Percentiles rank a stretch among this genome's conserved stretches.
These are phyloP conservation scores for Akabosia matsudoensis DNA, from an alignment of 1,140 invertebrate species.

Conservation along the genomic window DNA sequence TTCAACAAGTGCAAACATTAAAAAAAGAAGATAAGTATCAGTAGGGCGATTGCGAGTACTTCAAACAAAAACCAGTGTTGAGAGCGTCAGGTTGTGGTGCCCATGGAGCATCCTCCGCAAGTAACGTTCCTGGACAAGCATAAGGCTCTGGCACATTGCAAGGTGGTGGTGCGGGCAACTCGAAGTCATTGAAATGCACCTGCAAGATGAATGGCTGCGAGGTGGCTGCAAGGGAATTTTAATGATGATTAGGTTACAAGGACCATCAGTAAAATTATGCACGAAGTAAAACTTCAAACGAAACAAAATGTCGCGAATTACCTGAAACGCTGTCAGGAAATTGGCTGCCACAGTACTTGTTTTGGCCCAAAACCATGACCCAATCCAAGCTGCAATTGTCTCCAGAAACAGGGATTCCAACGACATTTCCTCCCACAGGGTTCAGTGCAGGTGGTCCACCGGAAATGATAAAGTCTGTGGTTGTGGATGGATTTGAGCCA, in stretches of 20 bases:
- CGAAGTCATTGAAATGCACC: constrained; percentile 33
- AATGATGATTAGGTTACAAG: no score
- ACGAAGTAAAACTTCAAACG: not conserved
- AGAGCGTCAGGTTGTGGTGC: not conserved
- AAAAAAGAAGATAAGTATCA: not conserved
- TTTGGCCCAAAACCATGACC: constrained; percentile 31
- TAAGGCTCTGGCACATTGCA: not conserved
- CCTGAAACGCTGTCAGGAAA: constrained; percentile 15
- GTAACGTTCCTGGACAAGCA: not conserved
- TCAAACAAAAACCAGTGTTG: constrained; percentile 28
- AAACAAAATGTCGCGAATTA: no score
- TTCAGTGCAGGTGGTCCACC: constrained; percentile 14
- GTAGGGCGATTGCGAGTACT: not conserved
- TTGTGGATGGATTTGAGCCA: not conserved
- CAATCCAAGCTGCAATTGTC: constrained; percentile 26
- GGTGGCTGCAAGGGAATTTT: constrained; percentile 24
- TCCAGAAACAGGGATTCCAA: not conserved
- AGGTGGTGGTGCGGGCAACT: not conserved
- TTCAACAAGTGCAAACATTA: no score
- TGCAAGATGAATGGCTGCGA: constrained; percentile 35
- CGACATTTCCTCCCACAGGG: not conserved
- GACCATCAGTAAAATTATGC: not conserved
- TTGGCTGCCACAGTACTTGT: constrained; percentile 37
- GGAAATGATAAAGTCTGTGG: constrained; percentile 29
- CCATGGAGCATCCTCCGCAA: not conserved